A percentile compares a stretch with the other conserved stretches of the same genome.
Evolutionary conservation across 2,113 vertebrate genomes (phyloP).

Genomic region (Grantiella picta): DNA sequence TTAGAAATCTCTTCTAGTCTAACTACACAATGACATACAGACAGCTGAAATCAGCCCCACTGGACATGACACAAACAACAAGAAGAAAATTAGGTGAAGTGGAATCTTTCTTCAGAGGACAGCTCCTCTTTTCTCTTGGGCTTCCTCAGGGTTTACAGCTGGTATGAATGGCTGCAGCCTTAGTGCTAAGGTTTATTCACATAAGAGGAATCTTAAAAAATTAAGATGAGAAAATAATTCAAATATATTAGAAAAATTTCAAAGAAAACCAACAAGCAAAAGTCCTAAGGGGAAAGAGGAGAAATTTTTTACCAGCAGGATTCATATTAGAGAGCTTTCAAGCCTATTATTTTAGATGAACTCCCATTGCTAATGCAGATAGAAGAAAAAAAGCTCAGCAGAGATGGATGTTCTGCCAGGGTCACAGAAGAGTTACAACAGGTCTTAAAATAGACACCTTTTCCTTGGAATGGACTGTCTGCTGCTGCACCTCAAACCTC

Average conservation of each 20-base stretch:
- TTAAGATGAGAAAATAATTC: background rate
- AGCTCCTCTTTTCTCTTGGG: background rate
- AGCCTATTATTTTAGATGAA: background rate
- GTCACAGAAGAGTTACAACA: background rate
- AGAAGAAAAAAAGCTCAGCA: background rate
- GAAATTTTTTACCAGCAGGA: background rate
- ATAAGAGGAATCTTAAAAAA: background rate
- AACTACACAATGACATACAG: background rate
- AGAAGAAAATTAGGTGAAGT: background rate
- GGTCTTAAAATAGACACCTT: background rate
- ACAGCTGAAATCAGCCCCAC: background rate
- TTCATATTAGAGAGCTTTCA: background rate
- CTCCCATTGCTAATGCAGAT: background rate
- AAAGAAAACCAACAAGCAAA: background rate
- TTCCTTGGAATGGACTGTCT: background rate
- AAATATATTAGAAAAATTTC: background rate
- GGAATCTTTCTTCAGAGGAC: background rate
- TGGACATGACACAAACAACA: background rate
- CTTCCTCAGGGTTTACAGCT: background rate
- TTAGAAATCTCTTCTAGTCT: background rate
- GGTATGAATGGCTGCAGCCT: background rate
- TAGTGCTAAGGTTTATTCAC: background rate
- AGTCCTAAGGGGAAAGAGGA: background rate
- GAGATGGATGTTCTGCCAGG: background rate
- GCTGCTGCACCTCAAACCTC: background rate